These are phyloP conservation scores for Smittia sp. DNA, from an alignment of 2,888 invertebrate species.

Conservation along the genomic window DNA sequence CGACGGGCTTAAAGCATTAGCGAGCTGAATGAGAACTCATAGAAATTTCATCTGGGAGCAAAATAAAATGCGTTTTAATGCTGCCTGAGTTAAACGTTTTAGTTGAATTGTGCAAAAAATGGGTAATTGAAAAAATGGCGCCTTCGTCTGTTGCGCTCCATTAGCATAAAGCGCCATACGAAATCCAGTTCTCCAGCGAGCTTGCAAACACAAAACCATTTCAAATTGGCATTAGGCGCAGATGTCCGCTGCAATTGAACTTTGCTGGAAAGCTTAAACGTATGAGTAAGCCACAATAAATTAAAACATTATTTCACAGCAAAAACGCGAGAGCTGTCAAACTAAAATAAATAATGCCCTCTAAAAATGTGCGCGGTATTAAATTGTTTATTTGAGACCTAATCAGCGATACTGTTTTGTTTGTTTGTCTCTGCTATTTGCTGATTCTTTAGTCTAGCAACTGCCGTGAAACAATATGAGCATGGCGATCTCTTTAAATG, in stretches of 20 bases:
- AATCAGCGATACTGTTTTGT: conserved; percentile 34
- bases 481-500: conserved; percentile 12
- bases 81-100: neutral
- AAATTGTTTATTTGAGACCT: conserved; percentile 31
- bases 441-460: too few species aligned
- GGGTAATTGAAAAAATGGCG: conserved; percentile 29
- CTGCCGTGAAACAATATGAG: conserved; percentile 1
- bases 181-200: neutral
- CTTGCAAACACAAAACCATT: neutral
- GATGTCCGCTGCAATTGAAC: conserved; percentile 14
- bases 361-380: conserved; percentile 17
- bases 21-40: neutral
- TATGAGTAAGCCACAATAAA: neutral
- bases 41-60: conserved; percentile 19
- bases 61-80: conserved; percentile 10
- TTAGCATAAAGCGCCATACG: neutral
- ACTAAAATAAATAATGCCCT: conserved; percentile 22
- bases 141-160: conserved; percentile 3
- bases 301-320: conserved; percentile 19
- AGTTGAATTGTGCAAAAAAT: neutral
- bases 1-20: neutral
- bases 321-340: conserved; percentile 9
- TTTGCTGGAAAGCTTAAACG: conserved; percentile 1
- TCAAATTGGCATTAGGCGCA: conserved; percentile 7
- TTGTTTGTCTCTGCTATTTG: neutral